Base-by-base conservation (phyloP, 2,797 vertebrate genomes). In the Microctenopoma stevenorrisi region DNA sequence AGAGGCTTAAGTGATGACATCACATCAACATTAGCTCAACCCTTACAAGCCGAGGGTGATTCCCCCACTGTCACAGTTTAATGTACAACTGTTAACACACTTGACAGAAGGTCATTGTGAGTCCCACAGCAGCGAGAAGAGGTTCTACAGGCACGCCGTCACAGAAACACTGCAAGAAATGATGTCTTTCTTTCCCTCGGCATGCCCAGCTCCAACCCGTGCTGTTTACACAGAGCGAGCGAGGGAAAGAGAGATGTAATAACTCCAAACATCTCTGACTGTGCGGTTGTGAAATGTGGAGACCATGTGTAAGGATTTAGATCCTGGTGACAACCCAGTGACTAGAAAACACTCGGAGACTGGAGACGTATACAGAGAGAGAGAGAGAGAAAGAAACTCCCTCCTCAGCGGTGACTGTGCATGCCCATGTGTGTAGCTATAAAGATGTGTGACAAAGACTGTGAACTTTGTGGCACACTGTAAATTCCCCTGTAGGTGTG, bases 281-380 rank as follows among this genome's bases (percentile, higher is more conserved):
- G 53, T 50, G 77, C 56, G 54, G 83, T 77, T 89, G 90, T 79
- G 86, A 93, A 91, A 91, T 89, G 86, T 89, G 78, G 84, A 88
- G 84, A 78, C 84, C 85, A 87, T 87, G 86, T 93, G 92, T 84
- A 82, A 93, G 74, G 86, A 88, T 82, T 88, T 90, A 73, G 77
- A 85, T 76, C 55, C 60, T 40, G 4, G 79, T 86, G 87, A 93
- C 88, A 89, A 88, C 84, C 78, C 85, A 71, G 59, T 49, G 68
- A 65, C 75, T 75, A 70, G 80, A 84, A 88, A 84, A 74, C 81
- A 76, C 69, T 75, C 0, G 16, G 16, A 61, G 82, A 68, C 73
- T 10, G 55, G 42, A 86, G 74, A 81, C 63, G 55, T 74, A 76
- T 55, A 73, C 75, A 83, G 30, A 76, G 28, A 58, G 38, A 55